phyloP scores from a whole-genome alignment of 2,888 invertebrate species.

The Invenusta paracnida region DNA sequence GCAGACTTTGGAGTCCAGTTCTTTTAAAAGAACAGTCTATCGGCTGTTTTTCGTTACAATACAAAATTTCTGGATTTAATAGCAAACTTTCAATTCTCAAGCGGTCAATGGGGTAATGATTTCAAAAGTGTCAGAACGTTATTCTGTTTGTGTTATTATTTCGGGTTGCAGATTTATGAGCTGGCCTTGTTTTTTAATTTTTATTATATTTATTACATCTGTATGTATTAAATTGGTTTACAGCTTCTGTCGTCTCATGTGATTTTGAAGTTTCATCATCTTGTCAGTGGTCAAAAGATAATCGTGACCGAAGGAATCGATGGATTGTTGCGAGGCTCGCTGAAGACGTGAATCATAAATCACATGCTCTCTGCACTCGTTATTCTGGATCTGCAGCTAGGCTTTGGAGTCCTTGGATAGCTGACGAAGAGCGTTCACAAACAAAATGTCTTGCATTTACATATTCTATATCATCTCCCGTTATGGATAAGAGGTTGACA shows the following conservation, averaged over 20 bases:
- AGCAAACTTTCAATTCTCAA: slow-evolving; percentile 28
- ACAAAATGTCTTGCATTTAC: neutral
- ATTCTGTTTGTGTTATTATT: too few species aligned
- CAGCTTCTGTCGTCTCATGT: neutral
- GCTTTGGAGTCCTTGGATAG: slow-evolving; percentile 38
- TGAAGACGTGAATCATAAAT: neutral
- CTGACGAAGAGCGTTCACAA: neutral
- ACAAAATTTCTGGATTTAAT: neutral
- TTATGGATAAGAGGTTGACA: neutral
- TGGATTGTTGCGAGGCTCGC: neutral
- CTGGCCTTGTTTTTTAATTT: too few species aligned
- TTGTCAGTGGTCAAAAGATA: slow-evolving; percentile 6
- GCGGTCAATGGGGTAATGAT: slow-evolving; percentile 32
- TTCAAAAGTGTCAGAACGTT: neutral
- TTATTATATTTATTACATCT: too few species aligned
- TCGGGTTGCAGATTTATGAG: too few species aligned
- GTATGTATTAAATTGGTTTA: neutral
- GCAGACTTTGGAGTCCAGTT: slow-evolving; percentile 36
- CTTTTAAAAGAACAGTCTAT: neutral
- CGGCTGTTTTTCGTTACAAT: slow-evolving; percentile 18
- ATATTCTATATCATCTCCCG: slow-evolving; percentile 8
- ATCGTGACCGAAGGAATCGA: neutral
- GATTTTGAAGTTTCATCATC: neutral
- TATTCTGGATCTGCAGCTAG: neutral
- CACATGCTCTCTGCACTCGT: neutral